Evolutionary conservation across 2,113 vertebrate genomes (phyloP), one percentile per base, ranked within the genome.

Genomic region (Ursus arctos): DNA sequence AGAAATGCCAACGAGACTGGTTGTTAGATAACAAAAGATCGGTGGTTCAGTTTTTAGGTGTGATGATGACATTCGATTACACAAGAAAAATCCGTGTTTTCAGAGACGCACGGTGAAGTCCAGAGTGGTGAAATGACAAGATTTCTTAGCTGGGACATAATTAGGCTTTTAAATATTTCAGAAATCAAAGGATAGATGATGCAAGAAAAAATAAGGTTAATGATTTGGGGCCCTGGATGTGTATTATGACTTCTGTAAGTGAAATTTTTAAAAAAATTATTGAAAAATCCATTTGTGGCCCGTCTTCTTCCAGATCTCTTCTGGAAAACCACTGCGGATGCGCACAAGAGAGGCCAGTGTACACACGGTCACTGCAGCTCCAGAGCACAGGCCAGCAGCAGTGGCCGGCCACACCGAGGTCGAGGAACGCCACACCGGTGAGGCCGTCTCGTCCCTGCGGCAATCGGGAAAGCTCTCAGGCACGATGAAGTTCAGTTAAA

Each of bases 371-470:
- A 7, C 19, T 4, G 31, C 14, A 33, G 36, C 13, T 26, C 10
- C 18, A 11, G 31, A 1, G 0, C 24, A 10, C 53, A 22, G 2
- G 61, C 43, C 31, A 26, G 2, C 55, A 26, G 26, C 6, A 7
- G 33, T 1, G 49, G 21, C 53, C 61, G 36, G 57, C 9, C 40
- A 8, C 40, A 2, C 6, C 2, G 31, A 65, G 6, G 31, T 28
- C 0, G 0, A 33, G 18, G 1, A 31, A 33, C 21, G 0, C 40
- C 6, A n/a, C 10, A 76, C 0, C 26, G 47, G 65, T 21, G n/a
- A 47, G 21, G 28, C n/a, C 2, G 0, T 22, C 33, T 61, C 7
- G 0, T 21, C 16, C 22, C 3, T 0, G n/a, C 7, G 3, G 28
- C 15, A 47, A 55, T 53, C 18, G 4, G 26, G 40, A 86, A 67